Percentiles rank a stretch among this genome's conserved stretches.
These are phyloP conservation scores for Zaprionus bogoriensis DNA, from an alignment of 2,888 invertebrate genomes.

Conservation along the genomic window DNA sequence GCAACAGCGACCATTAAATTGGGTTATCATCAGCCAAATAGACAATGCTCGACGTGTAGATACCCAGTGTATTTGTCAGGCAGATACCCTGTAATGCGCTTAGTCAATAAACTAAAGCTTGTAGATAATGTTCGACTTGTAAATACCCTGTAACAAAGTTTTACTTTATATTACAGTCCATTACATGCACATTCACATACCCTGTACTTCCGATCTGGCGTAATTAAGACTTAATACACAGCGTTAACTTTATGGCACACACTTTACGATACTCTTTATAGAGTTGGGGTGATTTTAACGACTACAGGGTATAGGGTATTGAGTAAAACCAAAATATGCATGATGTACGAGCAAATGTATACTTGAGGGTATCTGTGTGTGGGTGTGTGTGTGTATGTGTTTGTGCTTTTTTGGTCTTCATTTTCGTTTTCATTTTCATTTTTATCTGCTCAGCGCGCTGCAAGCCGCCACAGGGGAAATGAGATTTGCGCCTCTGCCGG, in stretches of 20 bases:
- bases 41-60: constrained; percentile 5
- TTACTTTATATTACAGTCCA: no score
- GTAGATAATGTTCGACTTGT: constrained; percentile 6
- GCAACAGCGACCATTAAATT: constrained; percentile 60
- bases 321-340: not conserved
- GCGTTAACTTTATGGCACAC: constrained; percentile 12
- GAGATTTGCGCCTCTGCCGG: constrained; percentile 63
- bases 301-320: constrained; percentile 41
- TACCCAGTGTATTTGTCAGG: no score
- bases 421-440: constrained; percentile 1
- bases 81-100: not conserved
- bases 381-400: constrained; percentile 36
- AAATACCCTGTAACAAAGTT: constrained; percentile 11
- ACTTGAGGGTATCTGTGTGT: no score
- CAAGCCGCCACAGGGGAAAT: constrained; percentile 66
- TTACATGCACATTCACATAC: not conserved
- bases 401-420: constrained; percentile 29
- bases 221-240: not conserved
- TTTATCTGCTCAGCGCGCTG: constrained; percentile 12
- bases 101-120: no score
- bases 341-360: not conserved
- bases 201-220: not conserved
- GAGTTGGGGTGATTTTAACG: constrained; percentile 20
- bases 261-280: constrained; percentile 1
- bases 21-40: constrained; percentile 51